Base-by-base conservation (phyloP, 2,113 vertebrate genomes). In the Alethe castanea region DNA sequence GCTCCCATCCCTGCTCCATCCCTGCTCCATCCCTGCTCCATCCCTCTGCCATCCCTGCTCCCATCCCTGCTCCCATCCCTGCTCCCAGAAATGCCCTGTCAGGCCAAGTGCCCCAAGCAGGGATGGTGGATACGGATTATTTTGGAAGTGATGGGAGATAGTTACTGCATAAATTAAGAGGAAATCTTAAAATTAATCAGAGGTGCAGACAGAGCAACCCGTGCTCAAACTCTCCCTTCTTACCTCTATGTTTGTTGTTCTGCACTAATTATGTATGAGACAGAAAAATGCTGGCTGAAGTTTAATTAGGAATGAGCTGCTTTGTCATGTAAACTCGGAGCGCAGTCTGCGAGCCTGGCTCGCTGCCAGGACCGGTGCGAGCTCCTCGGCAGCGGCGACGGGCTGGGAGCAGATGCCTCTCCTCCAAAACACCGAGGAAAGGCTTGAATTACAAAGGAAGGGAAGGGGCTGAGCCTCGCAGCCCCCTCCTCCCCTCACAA, bases 371-470 rank as follows among this genome's bases (percentile, higher is more conserved):
- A 15, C 86, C 95, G 71, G 92, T 54, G 33, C 0, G 87, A 72
- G 84, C 91, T 45, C 31, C 42, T 2, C 6, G 86, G 86, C 84
- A 24, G 88, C 74, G 0, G 69, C 45, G 90, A 47, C 38, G n/a
- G 44, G 81, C 93, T 86, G 92, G 62, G 76, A 95, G 96, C 96
- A 72, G 95, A 97, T 96, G 97, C 91, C 94, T 92, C 94, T 90
- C 52, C 97, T 97, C 92, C 92, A 35, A 40, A 92, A 83, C 91
- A 50, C 50, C 0, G 66, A 94, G 94, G 82, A 96, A 92, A 64
- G 96, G 91, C 6, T 96, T 95, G 81, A 92, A 95, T 96, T 96
- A 93, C 95, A 96, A 91, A 90, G 94, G 78, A 65, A 93, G 92
- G 94, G 88, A 94, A 94, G 90, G 95, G 92, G 94, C 86, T 52